phyloP scores from a whole-genome alignment of 2,888 invertebrate genomes.

The Artemia sp. region DNA sequence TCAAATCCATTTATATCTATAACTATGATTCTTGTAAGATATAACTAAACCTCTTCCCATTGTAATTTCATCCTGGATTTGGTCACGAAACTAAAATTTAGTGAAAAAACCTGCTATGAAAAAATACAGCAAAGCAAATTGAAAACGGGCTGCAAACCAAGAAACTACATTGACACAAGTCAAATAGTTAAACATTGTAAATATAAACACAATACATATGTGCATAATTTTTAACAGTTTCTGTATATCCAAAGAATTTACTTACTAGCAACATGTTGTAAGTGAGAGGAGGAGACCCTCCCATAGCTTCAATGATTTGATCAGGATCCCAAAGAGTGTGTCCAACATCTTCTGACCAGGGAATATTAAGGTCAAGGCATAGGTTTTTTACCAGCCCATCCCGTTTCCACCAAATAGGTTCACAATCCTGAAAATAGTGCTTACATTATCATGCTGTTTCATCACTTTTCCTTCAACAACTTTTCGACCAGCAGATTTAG shows the following conservation, averaged over 20 bases:
- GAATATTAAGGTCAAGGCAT: constrained; percentile 41
- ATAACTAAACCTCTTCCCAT: no score
- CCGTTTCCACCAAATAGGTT: constrained; percentile 48
- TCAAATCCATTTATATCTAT: no score
- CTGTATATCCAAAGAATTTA: constrained; percentile 22
- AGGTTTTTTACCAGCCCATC: constrained; percentile 41
- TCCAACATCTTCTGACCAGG: constrained; percentile 44
- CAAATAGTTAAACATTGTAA: neutral
- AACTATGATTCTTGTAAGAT: no score
- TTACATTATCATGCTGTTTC: no score
- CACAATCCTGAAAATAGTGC: constrained; percentile 43
- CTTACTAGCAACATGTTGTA: constrained; percentile 50
- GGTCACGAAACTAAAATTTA: neutral
- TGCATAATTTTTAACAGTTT: neutral
- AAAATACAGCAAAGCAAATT: no score
- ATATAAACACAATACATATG: neutral
- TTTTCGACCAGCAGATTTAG: no score
- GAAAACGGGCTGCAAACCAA: no score
- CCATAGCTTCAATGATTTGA: constrained; percentile 46
- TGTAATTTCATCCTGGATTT: no score
- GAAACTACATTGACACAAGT: no score
- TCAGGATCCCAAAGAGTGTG: constrained; percentile 55
- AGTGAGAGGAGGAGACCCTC: constrained; percentile 51
- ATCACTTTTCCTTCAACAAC: no score
- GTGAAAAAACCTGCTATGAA: no score